phyloP scores from a whole-genome alignment of 2,888 invertebrate genomes.

The Nomada flava region DNA sequence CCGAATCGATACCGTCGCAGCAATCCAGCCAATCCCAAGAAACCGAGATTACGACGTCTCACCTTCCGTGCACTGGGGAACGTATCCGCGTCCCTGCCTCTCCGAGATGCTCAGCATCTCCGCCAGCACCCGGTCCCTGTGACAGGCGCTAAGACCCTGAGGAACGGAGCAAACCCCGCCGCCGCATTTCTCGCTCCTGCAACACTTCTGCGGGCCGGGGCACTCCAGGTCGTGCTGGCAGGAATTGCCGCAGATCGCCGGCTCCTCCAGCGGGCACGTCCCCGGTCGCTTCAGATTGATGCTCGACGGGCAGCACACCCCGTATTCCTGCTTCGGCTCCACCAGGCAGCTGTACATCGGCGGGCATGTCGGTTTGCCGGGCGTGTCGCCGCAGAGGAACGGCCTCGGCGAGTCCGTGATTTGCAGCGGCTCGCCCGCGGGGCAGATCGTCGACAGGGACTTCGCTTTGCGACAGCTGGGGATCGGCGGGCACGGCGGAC shows the following conservation, averaged over 20 bases:
- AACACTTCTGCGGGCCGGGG: slow-evolving; percentile 93
- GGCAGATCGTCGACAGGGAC: slow-evolving; percentile 90
- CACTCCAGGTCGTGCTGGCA: slow-evolving; percentile 93
- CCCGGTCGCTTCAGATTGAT: slow-evolving; percentile 91
- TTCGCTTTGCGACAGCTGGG: slow-evolving; percentile 93
- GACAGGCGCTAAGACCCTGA: slow-evolving; percentile 88
- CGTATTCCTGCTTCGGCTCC: slow-evolving; percentile 93
- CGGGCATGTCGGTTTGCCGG: slow-evolving; percentile 93
- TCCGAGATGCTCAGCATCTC: slow-evolving; percentile 92
- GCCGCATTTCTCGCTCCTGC: slow-evolving; percentile 89
- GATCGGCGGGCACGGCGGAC: slow-evolving; percentile 93
- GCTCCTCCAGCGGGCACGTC: slow-evolving; percentile 86
- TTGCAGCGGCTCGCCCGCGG: slow-evolving; percentile 86
- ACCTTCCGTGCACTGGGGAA: slow-evolving; percentile 90
- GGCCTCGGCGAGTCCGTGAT: slow-evolving; percentile 89
- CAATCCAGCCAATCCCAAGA: neutral
- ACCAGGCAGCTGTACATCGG: slow-evolving; percentile 92
- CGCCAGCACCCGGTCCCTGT: slow-evolving; percentile 91
- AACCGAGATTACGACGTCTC: neutral
- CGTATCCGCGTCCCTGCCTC: slow-evolving; percentile 92
- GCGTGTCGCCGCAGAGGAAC: slow-evolving; percentile 92
- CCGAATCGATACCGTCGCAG: no score
- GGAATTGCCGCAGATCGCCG: slow-evolving; percentile 81
- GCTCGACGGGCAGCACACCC: slow-evolving; percentile 94
- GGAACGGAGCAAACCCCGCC: slow-evolving; percentile 90